Evolutionary conservation across 2,797 vertebrate genomes (phyloP), one percentile per base, ranked within the genome.

Genomic region (Gambusia yucatana): DNA sequence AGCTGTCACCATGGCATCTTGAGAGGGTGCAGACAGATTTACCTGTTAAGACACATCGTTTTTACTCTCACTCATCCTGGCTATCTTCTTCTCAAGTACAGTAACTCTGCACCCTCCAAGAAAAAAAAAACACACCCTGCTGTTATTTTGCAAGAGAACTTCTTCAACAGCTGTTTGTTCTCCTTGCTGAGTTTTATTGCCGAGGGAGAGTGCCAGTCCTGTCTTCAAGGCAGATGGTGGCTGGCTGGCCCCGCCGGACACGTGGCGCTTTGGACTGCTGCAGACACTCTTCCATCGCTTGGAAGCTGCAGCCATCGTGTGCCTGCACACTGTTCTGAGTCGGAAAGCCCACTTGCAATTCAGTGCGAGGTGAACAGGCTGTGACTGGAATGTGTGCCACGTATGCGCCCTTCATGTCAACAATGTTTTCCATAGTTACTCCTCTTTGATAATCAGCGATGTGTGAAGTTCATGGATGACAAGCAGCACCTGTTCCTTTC

Each of bases 151-250:
- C 85, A 76, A 61, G 65, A 86, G 79, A 88, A 81, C 82, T 61
- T 93, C 90, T 89, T 72, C 80, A 79, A 82, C 94, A 95, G 93
- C 92, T 95, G 94, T 93, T 89, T 89, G 85, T 86, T 86, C 87
- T 85, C 87, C 91, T 91, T 85, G 89, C 90, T 91, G 90, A 82
- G 80, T 93, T 92, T 93, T 81, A 92, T 75, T 86, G 82, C 67
- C 50, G 50, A 86, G 89, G 48, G 83, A 85, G 87, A 87, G 87
- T 90, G 92, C 90, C 93, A 93, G 92, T 86, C 87, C 85, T 36
- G 89, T 91, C 89, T 91, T 85, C 14, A 2, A 88, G 90, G 91
- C 94, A 95, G 94, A 95, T 95, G 93, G 91, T 75, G 82, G 86
- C 92, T 87, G 90, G 87, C 82, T 72, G 82, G 84, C 85, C 87